Base-by-base conservation (phyloP, 2,888 invertebrate genomes). In the Amiota communis region DNA sequence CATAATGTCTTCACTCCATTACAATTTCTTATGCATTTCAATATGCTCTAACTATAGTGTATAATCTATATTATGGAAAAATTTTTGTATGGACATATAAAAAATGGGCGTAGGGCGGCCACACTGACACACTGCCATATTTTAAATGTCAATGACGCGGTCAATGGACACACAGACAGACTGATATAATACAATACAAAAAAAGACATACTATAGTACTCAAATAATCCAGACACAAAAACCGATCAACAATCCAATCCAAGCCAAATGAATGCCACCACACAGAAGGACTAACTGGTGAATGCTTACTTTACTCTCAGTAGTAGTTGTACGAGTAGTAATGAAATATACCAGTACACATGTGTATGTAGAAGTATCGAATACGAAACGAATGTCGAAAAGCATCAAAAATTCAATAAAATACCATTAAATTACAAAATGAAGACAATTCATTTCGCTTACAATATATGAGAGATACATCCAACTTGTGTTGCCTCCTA, bases 51-150 rank as follows among this genome's bases (percentile, higher is more conserved):
- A 36, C 36, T 36, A 36, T 36, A 36, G 36, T 36, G 36, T 36
- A 36, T 36, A 36, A 4, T 6, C 36, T 36, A 36, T 23, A 23
- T 23, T 2, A 23, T 1, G 23, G 23, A 23, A 23, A 23, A 23
- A 23, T 23, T 23, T 1, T 23, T 23, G 23, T 23, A 23, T 51
- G 64, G 69, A 71, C 76, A 79, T 83, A 48, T 68, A 68, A 83
- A 83, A 83, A 83, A 88, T 87, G 87, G 87, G 87, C 86, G 86
- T 87, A 81, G 88, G 88, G 87, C 87, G 86, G 80, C 77, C 81
- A 79, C 83, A 76, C 80, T 87, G 87, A 87, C 88, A 88, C 82
- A 80, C 78, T 85, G 86, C 85, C 88, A 88, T 87, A 87, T 87
- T 82, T 88, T 87, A 88, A 81, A 85, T 82, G 81, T 80, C 84